Percentiles rank a stretch among this genome's conserved stretches.
Evolutionary conservation across 1,140 invertebrate genomes (phyloP).

Genomic region (Araneus ventricosus): DNA sequence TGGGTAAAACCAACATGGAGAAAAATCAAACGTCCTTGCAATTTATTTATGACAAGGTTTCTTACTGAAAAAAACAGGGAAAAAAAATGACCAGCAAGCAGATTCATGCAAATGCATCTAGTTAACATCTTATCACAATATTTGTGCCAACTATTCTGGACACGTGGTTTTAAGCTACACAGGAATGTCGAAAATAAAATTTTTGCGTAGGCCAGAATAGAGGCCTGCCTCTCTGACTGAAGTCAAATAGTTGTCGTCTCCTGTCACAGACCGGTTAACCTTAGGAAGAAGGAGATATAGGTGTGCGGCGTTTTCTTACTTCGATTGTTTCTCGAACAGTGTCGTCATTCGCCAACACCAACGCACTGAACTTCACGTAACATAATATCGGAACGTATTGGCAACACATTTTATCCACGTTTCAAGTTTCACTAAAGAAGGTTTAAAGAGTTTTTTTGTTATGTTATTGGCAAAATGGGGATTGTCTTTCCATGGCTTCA

Average conservation of each 20-base stretch:
- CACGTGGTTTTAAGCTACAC: neutral
- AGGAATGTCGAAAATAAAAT: constrained; percentile 21
- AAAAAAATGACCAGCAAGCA: neutral
- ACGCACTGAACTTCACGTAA: neutral
- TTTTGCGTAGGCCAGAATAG: constrained; percentile 45
- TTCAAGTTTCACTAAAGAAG: no score
- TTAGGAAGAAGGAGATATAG: neutral
- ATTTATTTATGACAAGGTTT: neutral
- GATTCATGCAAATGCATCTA: neutral
- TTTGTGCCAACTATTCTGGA: neutral
- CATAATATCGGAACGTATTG: neutral
- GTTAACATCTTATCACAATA: neutral
- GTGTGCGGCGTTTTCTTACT: neutral
- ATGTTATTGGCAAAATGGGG: neutral
- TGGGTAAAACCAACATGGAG: no score
- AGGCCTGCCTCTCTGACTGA: neutral
- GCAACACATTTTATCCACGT: neutral
- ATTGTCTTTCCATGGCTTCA: neutral
- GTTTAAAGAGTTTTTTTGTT: neutral
- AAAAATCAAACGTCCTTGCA: neutral
- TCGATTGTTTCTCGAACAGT: neutral
- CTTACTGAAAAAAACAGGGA: neutral
- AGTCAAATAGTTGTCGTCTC: constrained; percentile 2
- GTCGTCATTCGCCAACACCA: constrained; percentile 36
- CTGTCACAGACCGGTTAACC: constrained; percentile 29